Evolutionary conservation across 2,113 vertebrate genomes (phyloP).

Genomic region (Brachionichthys hirsutus): DNA sequence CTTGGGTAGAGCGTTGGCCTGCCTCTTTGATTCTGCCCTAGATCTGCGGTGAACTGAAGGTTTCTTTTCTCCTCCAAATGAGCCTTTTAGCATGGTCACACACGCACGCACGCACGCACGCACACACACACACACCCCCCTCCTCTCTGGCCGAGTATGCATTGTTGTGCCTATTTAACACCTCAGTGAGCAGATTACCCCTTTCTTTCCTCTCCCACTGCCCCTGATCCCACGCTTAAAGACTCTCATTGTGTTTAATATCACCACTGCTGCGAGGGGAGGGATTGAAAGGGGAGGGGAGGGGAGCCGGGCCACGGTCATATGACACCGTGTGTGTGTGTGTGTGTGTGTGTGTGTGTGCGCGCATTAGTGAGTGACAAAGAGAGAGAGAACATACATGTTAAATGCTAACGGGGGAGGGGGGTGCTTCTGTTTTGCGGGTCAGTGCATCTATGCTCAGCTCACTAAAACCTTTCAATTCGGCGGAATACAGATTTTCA

Average conservation of each 20-base stretch:
- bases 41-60: slow-evolving; percentile 61
- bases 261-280: slow-evolving; percentile 61
- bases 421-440: slow-evolving; percentile 68
- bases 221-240: slow-evolving; percentile 74
- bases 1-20: slow-evolving; percentile 47
- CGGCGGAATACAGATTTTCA: slow-evolving; percentile 56
- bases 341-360: slow-evolving; percentile 34
- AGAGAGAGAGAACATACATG: slow-evolving; percentile 21
- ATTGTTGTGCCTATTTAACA: slow-evolving; percentile 80
- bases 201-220: slow-evolving; percentile 27
- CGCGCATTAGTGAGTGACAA: neutral
- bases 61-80: slow-evolving; percentile 67
- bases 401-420: slow-evolving; percentile 47
- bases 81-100: slow-evolving; percentile 70
- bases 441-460: slow-evolving; percentile 69
- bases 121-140: slow-evolving; percentile 32
- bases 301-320: slow-evolving; percentile 57
- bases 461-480: slow-evolving; percentile 73
- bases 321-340: slow-evolving; percentile 63
- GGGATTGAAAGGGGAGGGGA: slow-evolving; percentile 57
- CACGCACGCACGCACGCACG: slow-evolving; percentile 10
- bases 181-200: slow-evolving; percentile 77
- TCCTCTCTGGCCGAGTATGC: slow-evolving; percentile 47
- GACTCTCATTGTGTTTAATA: slow-evolving; percentile 79
- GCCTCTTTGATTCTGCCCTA: slow-evolving; percentile 58